Evolutionary conservation across 2,797 vertebrate genomes (phyloP), one percentile per base, ranked within the genome.

Genomic region (Chelonia mydas): DNA sequence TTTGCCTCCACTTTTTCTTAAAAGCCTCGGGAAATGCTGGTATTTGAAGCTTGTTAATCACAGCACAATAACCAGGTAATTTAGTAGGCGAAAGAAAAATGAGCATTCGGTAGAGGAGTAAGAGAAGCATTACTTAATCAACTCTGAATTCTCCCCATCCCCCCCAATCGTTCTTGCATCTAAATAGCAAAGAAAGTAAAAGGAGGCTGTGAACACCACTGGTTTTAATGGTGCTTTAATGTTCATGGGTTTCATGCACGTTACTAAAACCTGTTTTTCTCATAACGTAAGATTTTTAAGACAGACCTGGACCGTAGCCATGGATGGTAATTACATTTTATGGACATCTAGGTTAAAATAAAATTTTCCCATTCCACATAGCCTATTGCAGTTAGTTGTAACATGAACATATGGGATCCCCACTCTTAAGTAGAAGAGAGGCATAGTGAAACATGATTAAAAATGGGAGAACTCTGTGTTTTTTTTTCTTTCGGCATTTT

Each of bases 271-370:
- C 41, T 84, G 6, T 81, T 96, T 96, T 65, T 33, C 65, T 86
- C 94, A 55, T 72, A 94, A 68, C 19, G 51, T 21, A 88, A 86
- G 49, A 53, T 92, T 86, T 94, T 86, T 86, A n/a, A 88, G 87
- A 81, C 81, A 89, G 37, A 6, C 65, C 41, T 82, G 37, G n/a
- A 9, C 49, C 83, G 51, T 89, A 84, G 81, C 74, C 45, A 16
- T 79, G 51, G 83, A 87, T 50, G 27, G 41, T 91, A 95, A 76
- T 94, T 92, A 57, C 65, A 28, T 79, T 92, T 95, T 94, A 87
- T 92, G 86, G 53, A 49, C 49, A 65, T n/a, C 94, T 95, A 83
- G 87, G 47, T 92, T 95, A 25, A 49, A 89, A 55, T 86, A 82
- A 65, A 50, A n/a, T 88, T 94, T 94, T 95, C 51, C 86, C 84